Evolutionary conservation across 1,140 invertebrate species (phyloP).

Genomic region (Melitaea cinxia): DNA sequence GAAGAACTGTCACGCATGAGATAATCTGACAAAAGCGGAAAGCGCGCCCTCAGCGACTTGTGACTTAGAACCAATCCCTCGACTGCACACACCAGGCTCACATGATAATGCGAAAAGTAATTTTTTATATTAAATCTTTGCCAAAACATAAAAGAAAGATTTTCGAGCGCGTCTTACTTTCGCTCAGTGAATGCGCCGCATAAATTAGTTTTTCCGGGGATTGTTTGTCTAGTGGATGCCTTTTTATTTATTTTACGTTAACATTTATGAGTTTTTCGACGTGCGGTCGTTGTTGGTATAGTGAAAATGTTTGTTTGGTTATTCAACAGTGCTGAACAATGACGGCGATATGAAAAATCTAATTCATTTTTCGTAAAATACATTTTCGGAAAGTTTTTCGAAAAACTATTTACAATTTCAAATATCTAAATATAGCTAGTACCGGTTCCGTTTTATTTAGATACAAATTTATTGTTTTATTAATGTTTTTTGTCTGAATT

Average conservation of each 20-base stretch:
- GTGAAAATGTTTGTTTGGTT: slow-evolving; percentile 44
- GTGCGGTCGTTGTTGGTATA: slow-evolving; percentile 46
- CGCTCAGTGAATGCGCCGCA: slow-evolving; percentile 63
- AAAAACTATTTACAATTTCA: not conserved
- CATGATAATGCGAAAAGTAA: slow-evolving; percentile 77
- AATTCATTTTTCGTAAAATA: slow-evolving; percentile 29
- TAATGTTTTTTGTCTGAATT: not conserved
- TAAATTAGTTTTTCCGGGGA: slow-evolving; percentile 78
- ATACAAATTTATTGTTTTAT: not conserved
- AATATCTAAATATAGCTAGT: too few relatives aligned
- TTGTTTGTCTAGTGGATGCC: slow-evolving; percentile 71
- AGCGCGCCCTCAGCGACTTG: slow-evolving; percentile 49
- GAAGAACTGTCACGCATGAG: slow-evolving; percentile 70
- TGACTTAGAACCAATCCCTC: slow-evolving; percentile 49
- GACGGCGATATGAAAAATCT: slow-evolving; percentile 26
- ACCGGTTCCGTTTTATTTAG: not conserved
- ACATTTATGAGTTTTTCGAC: slow-evolving; percentile 77
- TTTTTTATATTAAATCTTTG: slow-evolving; percentile 79
- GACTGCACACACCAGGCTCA: slow-evolving; percentile 56
- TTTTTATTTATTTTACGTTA: slow-evolving; percentile 74
- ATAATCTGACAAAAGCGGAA: slow-evolving; percentile 64
- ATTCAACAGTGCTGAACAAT: slow-evolving; percentile 35
- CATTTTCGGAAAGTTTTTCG: not conserved
- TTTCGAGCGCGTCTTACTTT: slow-evolving; percentile 58
- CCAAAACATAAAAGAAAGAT: slow-evolving; percentile 78